Percentiles rank a stretch among this genome's conserved stretches.
These are phyloP conservation scores for Oreochromis grahami DNA, from an alignment of 2,797 vertebrate genomes.

Conservation along the genomic window DNA sequence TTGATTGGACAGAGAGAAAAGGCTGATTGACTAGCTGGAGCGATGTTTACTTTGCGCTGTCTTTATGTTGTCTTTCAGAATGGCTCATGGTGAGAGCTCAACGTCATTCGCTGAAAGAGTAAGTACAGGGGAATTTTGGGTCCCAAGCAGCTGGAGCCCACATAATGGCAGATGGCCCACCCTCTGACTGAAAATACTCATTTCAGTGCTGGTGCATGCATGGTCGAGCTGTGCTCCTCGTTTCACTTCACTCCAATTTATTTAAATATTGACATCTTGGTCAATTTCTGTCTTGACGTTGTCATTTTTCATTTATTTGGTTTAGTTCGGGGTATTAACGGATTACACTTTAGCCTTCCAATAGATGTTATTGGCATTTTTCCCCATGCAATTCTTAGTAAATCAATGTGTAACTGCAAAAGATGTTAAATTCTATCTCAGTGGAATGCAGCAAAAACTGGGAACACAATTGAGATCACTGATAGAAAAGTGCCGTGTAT, in stretches of 20 bases:
- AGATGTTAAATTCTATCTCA: not conserved
- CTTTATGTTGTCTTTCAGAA: constrained; percentile 51
- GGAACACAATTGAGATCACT: not conserved
- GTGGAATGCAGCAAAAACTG: not conserved
- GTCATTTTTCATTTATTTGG: not conserved
- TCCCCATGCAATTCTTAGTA: not conserved
- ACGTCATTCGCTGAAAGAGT: constrained; percentile 32
- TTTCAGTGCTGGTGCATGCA: constrained; percentile 7
- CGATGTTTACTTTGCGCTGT: constrained; percentile 55
- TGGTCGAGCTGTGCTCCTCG: not conserved
- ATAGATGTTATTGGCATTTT: not conserved
- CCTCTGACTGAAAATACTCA: constrained; percentile 37
- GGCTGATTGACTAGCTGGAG: constrained; percentile 58
- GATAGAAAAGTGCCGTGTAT: not conserved
- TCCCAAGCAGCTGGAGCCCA: constrained; percentile 38
- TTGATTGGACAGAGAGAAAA: constrained; percentile 60
- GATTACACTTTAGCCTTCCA: not conserved
- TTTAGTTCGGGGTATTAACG: not conserved
- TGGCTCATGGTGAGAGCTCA: constrained; percentile 30
- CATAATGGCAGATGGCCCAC: constrained; percentile 31
- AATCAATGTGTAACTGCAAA: not conserved
- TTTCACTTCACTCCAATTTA: not conserved
- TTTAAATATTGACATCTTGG: not conserved
- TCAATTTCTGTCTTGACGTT: not conserved
- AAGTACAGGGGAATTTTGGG: constrained; percentile 24